Evolutionary conservation across 2,888 invertebrate species (phyloP).

Genomic region (Drosophila suboccidentalis): DNA sequence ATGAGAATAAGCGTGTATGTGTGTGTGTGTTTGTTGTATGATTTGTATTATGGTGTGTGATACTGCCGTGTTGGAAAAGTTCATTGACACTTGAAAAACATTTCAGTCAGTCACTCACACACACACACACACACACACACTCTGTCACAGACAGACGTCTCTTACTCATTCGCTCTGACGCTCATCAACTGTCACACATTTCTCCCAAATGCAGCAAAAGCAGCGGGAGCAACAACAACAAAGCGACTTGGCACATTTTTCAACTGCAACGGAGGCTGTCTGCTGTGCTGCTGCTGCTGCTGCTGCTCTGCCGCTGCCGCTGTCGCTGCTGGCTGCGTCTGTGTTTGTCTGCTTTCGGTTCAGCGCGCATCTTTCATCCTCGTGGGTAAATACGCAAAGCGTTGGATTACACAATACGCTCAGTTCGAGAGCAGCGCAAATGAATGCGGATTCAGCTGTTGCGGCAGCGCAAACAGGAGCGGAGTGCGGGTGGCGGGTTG

Average conservation of each 20-base stretch:
- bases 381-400: conserved; percentile 80
- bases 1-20: conserved; percentile 38
- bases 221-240: conserved; percentile 38
- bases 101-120: conserved; percentile 71
- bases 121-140: conserved; percentile 39
- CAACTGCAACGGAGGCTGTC: conserved; percentile 32
- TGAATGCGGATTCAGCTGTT: conserved; percentile 42
- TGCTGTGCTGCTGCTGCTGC: conserved; percentile 7
- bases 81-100: conserved; percentile 85
- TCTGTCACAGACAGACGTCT: conserved; percentile 45
- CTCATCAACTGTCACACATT: conserved; percentile 84
- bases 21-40: conserved; percentile 50
- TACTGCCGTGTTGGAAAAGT: conserved; percentile 83
- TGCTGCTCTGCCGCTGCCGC: conserved; percentile 20
- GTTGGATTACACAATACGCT: conserved; percentile 74
- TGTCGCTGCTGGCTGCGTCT: conserved; percentile 43
- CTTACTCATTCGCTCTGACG: conserved; percentile 69
- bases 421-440: conserved; percentile 41
- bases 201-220: conserved; percentile 63
- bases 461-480: neutral
- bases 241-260: conserved; percentile 78
- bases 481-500: neutral
- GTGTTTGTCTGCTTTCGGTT: conserved; percentile 73
- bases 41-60: conserved; percentile 69
- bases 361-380: conserved; percentile 78